These are phyloP conservation scores for Polyploca ridens DNA, from an alignment of 2,888 invertebrate genomes.

Conservation along the genomic window DNA sequence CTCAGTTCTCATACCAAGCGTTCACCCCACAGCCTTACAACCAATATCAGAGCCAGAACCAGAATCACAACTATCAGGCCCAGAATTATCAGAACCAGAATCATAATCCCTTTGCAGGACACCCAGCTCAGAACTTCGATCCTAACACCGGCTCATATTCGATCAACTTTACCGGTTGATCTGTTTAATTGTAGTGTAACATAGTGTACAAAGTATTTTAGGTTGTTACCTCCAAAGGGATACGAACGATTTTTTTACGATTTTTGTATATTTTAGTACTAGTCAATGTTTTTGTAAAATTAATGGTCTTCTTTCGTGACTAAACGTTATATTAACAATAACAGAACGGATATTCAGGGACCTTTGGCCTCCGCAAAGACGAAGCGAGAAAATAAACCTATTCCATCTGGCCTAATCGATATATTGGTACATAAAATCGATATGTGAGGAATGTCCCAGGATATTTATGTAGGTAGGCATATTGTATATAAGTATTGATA, in stretches of 20 bases:
- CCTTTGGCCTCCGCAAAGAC: too few species aligned
- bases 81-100: conserved; percentile 58
- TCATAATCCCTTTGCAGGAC: conserved; percentile 84
- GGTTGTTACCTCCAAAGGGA: conserved; percentile 29
- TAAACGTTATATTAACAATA: background rate
- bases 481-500: too few species aligned
- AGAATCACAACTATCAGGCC: conserved; percentile 46
- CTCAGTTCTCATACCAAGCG: conserved; percentile 72
- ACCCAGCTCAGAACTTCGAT: conserved; percentile 90
- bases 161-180: conserved; percentile 88
- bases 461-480: too few species aligned
- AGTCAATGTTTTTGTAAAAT: conserved; percentile 56
- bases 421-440: too few species aligned
- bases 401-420: too few species aligned
- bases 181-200: conserved; percentile 14
- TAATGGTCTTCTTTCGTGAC: conserved; percentile 13
- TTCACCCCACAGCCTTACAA: conserved; percentile 63
- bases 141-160: conserved; percentile 91
- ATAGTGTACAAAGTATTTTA: conserved; percentile 6
- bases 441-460: too few species aligned
- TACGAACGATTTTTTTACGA: conserved; percentile 42
- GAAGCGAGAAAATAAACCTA: too few species aligned
- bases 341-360: background rate
- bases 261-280: conserved; percentile 49
- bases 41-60: conserved; percentile 43